Base-by-base conservation (phyloP, 2,797 vertebrate species). In the Ctenochaetus hawaiiensis region DNA sequence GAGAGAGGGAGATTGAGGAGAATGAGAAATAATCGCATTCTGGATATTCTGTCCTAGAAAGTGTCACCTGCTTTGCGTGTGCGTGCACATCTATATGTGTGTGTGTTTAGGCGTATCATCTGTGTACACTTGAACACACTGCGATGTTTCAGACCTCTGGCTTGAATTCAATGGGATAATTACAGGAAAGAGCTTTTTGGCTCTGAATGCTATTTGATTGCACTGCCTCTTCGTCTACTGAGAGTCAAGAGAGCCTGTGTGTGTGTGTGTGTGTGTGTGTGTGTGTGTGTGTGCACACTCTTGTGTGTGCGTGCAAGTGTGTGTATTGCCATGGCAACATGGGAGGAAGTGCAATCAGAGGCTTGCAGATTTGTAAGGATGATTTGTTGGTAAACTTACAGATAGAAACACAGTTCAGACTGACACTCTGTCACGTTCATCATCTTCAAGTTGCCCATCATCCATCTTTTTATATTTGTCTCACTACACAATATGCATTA, bases 181-280 rank as follows among this genome's bases (percentile, higher is more conserved):
- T 88, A 89, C 86, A 87, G 90, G 90, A 93, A 93, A 74, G 69
- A 75, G 74, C 74, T 80, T 73, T 78, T 86, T 83, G 75, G 76
- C 80, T 81, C 68, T 83, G 77, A 91, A 83, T 76, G 58, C 70
- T 78, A 6, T 76, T 77, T 85, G 83, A 91, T 90, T 90, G 69
- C 80, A 20, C 65, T 68, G 75, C 68, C 53, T 79, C 61, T 77
- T 85, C 83, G 79, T 75, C 72, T 57, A 17, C 72, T 74, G 64
- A 41, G 75, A 61, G 70, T 77, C 49, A 52, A 63, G 53, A 69
- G 69, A 53, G 72, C 0, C 17, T 54, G 10, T 54, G 37, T 59
- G 43, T 12, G 13, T 44, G 11, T 44, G 43, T 44, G 43, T 17
- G 4, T 48, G 45, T 48, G 45, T 48, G 16, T 8, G 22, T 14